These are phyloP conservation scores for Pseudorhombus dupliciocellatus DNA, from an alignment of 2,113 vertebrate genomes.

Conservation along the genomic window DNA sequence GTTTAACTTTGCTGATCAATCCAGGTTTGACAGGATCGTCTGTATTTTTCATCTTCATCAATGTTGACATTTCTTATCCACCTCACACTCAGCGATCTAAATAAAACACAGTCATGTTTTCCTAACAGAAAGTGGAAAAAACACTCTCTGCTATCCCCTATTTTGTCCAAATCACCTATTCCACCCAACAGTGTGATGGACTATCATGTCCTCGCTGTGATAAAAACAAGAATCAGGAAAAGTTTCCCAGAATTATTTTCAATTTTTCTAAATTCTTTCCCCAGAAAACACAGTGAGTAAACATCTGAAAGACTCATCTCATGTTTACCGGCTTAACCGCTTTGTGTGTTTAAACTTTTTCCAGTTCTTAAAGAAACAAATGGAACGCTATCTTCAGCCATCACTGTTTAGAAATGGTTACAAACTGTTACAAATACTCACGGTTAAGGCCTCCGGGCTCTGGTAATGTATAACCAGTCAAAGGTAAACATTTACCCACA, in stretches of 20 bases:
- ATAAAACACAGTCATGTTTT: constrained; percentile 41
- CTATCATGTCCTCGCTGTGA: not conserved
- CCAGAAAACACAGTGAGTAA: not conserved
- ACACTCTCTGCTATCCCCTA: constrained; percentile 31
- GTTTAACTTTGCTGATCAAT: not conserved
- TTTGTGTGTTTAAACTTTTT: constrained; percentile 29
- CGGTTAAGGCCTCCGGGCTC: constrained; percentile 32
- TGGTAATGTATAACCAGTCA: constrained; percentile 65
- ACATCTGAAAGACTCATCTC: not conserved
- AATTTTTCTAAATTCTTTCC: not conserved
- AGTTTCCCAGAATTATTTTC: not conserved
- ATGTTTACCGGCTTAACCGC: not conserved
- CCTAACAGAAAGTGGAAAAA: constrained; percentile 32
- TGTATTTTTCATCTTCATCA: too few relatives aligned
- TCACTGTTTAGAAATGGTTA: constrained; percentile 18
- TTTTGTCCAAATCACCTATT: constrained; percentile 23
- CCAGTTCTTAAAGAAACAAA: constrained; percentile 38
- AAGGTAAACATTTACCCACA: constrained; percentile 74
- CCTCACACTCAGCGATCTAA: constrained; percentile 24
- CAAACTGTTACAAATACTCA: constrained; percentile 47
- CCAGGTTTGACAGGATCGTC: constrained; percentile 28
- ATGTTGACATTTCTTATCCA: constrained; percentile 11
- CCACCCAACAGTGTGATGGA: constrained; percentile 1
- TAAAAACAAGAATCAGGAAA: not conserved
- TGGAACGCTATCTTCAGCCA: not conserved